These are phyloP conservation scores for Oedothorax gibbosus DNA, from an alignment of 1,140 invertebrate species.

Conservation along the genomic window DNA sequence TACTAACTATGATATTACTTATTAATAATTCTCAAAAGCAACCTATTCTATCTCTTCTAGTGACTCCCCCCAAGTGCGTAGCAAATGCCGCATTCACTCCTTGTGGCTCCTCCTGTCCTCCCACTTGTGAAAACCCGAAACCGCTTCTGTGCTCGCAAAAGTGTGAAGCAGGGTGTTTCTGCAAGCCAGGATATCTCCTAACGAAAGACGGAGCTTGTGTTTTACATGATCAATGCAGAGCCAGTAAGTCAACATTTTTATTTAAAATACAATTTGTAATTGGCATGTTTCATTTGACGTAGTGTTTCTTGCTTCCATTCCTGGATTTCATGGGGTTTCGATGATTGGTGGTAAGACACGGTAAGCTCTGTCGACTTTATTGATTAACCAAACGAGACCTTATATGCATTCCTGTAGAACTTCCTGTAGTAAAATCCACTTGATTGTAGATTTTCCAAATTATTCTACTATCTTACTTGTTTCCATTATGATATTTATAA, in stretches of 20 bases:
- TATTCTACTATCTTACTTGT: not conserved
- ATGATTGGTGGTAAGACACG: not conserved
- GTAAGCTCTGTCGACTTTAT: not conserved
- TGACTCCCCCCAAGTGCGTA: not conserved
- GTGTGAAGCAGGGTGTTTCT: slow-evolving; percentile 1
- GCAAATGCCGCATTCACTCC: slow-evolving; percentile 4
- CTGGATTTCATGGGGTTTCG: too few relatives aligned
- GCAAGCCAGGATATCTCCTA: slow-evolving; percentile 7
- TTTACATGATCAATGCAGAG: not conserved
- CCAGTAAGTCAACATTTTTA: too few relatives aligned
- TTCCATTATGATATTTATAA: not conserved
- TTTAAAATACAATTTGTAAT: too few relatives aligned
- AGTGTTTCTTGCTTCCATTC: too few relatives aligned
- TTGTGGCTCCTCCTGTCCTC: slow-evolving; percentile 25
- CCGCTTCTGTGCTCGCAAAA: not conserved
- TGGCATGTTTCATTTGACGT: not conserved
- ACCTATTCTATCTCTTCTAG: not conserved
- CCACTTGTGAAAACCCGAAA: not conserved
- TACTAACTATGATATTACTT: not conserved
- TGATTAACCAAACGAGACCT: not conserved
- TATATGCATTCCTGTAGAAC: not conserved
- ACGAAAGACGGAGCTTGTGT: not conserved
- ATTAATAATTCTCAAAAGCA: not conserved
- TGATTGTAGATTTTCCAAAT: not conserved
- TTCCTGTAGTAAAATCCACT: not conserved